Percentiles rank a stretch among this genome's conserved stretches.
Evolutionary conservation across 2,113 vertebrate species (phyloP).

Genomic region (Erythrocebus patas): DNA sequence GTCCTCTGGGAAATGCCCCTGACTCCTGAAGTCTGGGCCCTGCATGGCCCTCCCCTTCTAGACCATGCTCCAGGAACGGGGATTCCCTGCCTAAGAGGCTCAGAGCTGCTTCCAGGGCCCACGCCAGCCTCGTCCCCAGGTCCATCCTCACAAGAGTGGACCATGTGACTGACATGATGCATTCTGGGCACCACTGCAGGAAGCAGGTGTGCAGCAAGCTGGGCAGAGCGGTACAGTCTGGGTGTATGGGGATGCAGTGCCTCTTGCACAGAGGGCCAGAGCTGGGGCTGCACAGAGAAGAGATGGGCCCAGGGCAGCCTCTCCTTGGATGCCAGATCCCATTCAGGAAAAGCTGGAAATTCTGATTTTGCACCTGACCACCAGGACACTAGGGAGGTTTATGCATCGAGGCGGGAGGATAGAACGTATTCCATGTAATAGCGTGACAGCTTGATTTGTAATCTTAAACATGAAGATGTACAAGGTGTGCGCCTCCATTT

Average conservation of each 20-base stretch:
- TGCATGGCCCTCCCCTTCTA: background rate
- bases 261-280: too few species aligned
- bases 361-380: background rate
- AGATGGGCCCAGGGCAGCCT: background rate
- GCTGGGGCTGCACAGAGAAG: background rate
- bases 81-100: background rate
- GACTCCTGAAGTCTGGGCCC: background rate
- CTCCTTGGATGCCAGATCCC: background rate
- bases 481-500: background rate
- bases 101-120: background rate
- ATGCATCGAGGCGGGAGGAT: background rate
- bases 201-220: background rate
- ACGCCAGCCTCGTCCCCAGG: background rate
- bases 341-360: background rate
- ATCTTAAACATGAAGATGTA: background rate
- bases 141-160: background rate
- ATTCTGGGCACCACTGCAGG: rapidly evolving
- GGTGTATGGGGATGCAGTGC: background rate
- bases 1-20: background rate
- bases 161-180: background rate
- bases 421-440: background rate
- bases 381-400: background rate
- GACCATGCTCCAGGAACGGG: background rate
- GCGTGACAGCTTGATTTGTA: too few species aligned
- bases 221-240: background rate